Percentiles rank a stretch among this genome's conserved stretches.
Evolutionary conservation across 2,797 vertebrate genomes (phyloP).

Genomic region (Selene dorsalis): DNA sequence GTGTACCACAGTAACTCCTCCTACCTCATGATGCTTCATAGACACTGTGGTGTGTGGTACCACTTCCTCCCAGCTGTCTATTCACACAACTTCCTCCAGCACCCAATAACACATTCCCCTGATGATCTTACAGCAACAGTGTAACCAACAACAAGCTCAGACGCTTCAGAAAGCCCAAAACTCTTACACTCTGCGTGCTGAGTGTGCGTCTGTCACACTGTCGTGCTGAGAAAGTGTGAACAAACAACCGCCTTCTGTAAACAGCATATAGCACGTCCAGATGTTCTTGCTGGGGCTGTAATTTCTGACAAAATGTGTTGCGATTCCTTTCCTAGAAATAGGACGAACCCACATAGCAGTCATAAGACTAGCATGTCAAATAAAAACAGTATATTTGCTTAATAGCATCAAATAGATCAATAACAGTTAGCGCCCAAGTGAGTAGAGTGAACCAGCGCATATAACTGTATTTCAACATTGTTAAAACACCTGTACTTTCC

Average conservation of each 20-base stretch:
- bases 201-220: not conserved
- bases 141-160: slow-evolving; percentile 56
- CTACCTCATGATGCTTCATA: slow-evolving; percentile 44
- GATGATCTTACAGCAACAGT: slow-evolving; percentile 35
- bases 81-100: slow-evolving; percentile 74
- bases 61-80: slow-evolving; percentile 78
- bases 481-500: not conserved
- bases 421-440: not conserved
- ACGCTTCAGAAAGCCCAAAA: not conserved
- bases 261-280: not conserved
- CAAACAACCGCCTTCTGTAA: slow-evolving; percentile 28
- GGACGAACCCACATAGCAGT: not conserved
- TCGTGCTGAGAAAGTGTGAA: slow-evolving; percentile 9
- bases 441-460: not conserved
- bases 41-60: slow-evolving; percentile 62
- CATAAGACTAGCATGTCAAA: not conserved
- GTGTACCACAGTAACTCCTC: slow-evolving; percentile 35
- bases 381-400: not conserved
- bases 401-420: no score
- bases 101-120: slow-evolving; percentile 50
- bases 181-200: not conserved
- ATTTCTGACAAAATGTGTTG: slow-evolving; percentile 31
- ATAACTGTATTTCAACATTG: not conserved
- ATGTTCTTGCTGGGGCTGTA: not conserved
- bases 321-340: slow-evolving; percentile 20